phyloP scores from a whole-genome alignment of 2,113 vertebrate species.

The Callaeas wilsoni region DNA sequence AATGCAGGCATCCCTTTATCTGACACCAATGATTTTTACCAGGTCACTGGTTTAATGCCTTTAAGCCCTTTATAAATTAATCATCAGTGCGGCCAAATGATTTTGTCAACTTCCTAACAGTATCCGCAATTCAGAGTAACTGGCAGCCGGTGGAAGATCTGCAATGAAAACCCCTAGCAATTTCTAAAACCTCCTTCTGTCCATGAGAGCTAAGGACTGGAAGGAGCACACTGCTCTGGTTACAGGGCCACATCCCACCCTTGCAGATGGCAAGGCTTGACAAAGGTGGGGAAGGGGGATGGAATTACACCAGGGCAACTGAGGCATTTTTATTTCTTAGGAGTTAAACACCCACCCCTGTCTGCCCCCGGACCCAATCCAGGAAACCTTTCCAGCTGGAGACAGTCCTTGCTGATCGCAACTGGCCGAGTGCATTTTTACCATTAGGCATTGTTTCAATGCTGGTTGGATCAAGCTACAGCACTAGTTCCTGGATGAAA shows the following conservation, averaged over 20 bases:
- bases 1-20: conserved; percentile 15
- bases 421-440: background rate
- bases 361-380: background rate
- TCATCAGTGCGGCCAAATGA: conserved; percentile 46
- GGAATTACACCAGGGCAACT: background rate
- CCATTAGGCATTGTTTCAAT: background rate
- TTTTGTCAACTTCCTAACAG: conserved; percentile 45
- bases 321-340: background rate
- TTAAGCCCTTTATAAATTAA: conserved; percentile 67
- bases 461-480: background rate
- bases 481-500: background rate
- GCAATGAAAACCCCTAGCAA: background rate
- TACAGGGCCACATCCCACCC: background rate
- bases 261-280: background rate
- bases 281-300: accelerated
- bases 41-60: conserved; percentile 62
- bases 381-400: background rate
- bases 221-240: background rate
- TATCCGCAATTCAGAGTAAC: conserved; percentile 39
- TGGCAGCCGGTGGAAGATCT: background rate
- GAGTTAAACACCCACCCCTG: background rate
- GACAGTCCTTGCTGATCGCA: background rate
- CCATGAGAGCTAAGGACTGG: background rate
- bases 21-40: conserved; percentile 48
- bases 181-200: background rate